Evolutionary conservation across 2,888 invertebrate genomes (phyloP).

Genomic region (Hirtodrosophila histrioides): DNA sequence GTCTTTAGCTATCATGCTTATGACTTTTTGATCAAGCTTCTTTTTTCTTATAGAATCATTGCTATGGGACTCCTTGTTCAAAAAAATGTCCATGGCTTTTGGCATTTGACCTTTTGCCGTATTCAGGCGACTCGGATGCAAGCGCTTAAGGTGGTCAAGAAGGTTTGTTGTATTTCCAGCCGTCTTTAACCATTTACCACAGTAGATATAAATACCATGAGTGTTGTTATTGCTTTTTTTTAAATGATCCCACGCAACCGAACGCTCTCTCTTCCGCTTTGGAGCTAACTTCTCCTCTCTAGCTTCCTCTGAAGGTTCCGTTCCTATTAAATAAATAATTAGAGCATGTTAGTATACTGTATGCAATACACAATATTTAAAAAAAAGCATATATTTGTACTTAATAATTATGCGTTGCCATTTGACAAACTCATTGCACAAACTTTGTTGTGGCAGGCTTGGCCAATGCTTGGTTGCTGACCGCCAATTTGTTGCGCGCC

Average conservation of each 20-base stretch:
- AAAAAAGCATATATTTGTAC: slow-evolving; percentile 1
- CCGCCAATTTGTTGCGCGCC: too few relatives aligned
- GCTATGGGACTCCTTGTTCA: slow-evolving; percentile 3
- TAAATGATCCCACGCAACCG: slow-evolving; percentile 12
- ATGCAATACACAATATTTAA: too few relatives aligned
- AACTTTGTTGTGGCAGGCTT: too few relatives aligned
- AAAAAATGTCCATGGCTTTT: slow-evolving; percentile 14
- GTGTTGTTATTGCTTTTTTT: slow-evolving; percentile 5
- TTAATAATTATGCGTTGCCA: too few relatives aligned
- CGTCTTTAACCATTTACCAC: slow-evolving; percentile 9
- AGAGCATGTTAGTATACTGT: slow-evolving; percentile 10
- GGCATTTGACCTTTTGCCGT: slow-evolving; percentile 1
- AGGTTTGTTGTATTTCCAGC: slow-evolving; percentile 12
- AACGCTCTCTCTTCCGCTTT: slow-evolving; percentile 10
- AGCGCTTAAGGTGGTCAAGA: slow-evolving; percentile 3
- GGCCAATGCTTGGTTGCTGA: too few relatives aligned
- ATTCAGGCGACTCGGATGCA: slow-evolving; percentile 8
- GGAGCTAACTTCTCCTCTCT: neutral
- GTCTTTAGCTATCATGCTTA: too few relatives aligned
- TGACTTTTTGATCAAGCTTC: too few relatives aligned
- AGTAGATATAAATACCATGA: slow-evolving; percentile 12
- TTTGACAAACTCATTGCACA: too few relatives aligned
- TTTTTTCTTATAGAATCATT: too few relatives aligned
- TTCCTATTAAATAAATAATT: slow-evolving; percentile 13
- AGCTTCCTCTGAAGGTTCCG: slow-evolving; percentile 3